Conservation (phyloP, 2,797 vertebrate genomes). For the Hemibagrus guttatus region DNA sequence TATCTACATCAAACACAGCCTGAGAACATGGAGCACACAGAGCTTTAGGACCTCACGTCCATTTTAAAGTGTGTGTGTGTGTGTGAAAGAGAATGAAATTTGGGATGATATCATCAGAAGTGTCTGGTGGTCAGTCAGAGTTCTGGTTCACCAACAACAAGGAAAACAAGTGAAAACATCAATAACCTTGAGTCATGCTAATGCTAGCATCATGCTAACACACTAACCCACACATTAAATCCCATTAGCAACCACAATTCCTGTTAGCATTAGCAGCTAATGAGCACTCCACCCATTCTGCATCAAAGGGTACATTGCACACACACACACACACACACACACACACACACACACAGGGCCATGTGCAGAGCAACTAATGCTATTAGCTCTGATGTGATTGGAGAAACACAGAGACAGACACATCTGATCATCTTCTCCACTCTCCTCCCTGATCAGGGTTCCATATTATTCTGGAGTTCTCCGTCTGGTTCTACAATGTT, state of each 20-base stretch:
- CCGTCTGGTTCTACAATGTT: not conserved
- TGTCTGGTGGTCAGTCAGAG: no score
- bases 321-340: slow-evolving; percentile 30
- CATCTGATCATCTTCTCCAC: slow-evolving; percentile 63
- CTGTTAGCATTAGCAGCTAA: slow-evolving; percentile 11
- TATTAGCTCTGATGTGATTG: slow-evolving; percentile 17
- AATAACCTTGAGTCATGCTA: no score
- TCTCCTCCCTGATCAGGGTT: slow-evolving; percentile 28
- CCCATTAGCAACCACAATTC: slow-evolving; percentile 30
- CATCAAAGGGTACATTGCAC: not conserved
- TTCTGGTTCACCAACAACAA: no score
- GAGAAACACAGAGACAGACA: slow-evolving; percentile 29
- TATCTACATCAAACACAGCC: slow-evolving; percentile 97
- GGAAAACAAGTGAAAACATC: no score
- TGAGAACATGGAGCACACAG: slow-evolving; percentile 56
- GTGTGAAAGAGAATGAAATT: no score
- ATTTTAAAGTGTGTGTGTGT: no score
- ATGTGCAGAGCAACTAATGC: not conserved
- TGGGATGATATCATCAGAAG: no score
- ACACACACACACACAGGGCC: slow-evolving; percentile 24
- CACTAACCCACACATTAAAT: not conserved
- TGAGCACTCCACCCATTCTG: slow-evolving; percentile 2
- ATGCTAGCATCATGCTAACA: not conserved
- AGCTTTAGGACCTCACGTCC: not conserved
- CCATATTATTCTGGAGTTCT: not conserved